A percentile compares a stretch with the other conserved stretches of the same genome.
phyloP scores from a whole-genome alignment of 35 echinoderm and acorn worm species.

The Nesometra sesokonis region DNA sequence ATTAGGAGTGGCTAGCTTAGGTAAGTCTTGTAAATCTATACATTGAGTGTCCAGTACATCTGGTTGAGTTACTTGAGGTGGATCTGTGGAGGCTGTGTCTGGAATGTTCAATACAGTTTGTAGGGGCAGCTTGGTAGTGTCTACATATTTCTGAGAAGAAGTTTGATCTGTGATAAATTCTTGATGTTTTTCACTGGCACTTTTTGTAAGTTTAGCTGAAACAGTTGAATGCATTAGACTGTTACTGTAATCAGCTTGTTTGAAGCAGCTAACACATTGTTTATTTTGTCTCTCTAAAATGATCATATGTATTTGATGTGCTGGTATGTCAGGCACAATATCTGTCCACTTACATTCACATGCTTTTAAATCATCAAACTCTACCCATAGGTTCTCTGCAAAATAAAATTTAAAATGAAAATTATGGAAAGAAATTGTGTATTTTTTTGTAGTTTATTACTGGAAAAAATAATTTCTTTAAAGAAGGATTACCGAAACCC shows the following conservation, averaged over 20 bases:
- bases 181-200: neutral
- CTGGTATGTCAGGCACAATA: slow-evolving; percentile 40
- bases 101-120: neutral
- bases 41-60: no score
- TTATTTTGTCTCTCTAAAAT: slow-evolving; percentile 52
- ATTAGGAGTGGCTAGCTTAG: no score
- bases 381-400: slow-evolving; percentile 68
- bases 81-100: neutral
- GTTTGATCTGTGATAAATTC: neutral
- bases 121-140: neutral
- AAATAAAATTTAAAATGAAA: slow-evolving; percentile 18
- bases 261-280: slow-evolving; percentile 32
- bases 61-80: no score
- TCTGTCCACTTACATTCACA: slow-evolving; percentile 34
- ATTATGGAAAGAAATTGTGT: no score
- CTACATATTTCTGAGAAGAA: neutral
- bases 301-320: slow-evolving; percentile 60
- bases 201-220: neutral
- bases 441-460: no score
- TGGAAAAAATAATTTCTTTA: no score
- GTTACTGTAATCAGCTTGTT: slow-evolving; percentile 1
- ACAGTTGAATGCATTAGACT: neutral
- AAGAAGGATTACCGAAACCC: no score
- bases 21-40: no score
- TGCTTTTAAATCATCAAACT: slow-evolving; percentile 69